Percentiles rank a stretch among this genome's conserved stretches.
These are phyloP conservation scores for Syngnathus typhle DNA, from an alignment of 2,113 vertebrate species.

Conservation along the genomic window DNA sequence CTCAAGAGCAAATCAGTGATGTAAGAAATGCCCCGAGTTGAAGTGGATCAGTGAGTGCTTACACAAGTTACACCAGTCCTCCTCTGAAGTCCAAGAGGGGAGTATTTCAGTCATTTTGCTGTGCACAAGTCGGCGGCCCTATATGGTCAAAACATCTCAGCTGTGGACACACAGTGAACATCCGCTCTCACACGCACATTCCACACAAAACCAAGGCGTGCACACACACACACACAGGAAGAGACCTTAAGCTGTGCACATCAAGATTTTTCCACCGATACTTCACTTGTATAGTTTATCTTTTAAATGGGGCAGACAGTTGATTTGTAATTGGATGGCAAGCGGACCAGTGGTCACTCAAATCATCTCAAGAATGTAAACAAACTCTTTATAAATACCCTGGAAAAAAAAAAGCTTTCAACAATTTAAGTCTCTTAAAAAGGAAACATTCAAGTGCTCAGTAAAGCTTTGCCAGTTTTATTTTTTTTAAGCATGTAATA, in stretches of 20 bases:
- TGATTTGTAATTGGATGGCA: no score
- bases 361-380: background rate
- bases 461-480: no score
- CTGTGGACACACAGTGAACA: conserved; percentile 43
- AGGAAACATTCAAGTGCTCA: background rate
- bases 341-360: background rate
- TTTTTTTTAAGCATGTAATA: no score
- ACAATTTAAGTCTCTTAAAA: no score
- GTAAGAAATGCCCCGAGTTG: conserved; percentile 58
- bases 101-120: conserved; percentile 60
- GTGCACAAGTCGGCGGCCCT: conserved; percentile 50
- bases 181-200: conserved; percentile 25
- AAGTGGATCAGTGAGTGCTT: background rate
- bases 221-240: conserved; percentile 6
- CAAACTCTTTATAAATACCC: no score
- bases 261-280: conserved; percentile 1
- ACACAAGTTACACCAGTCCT: background rate
- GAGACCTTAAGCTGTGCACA: background rate
- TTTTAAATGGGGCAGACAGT: no score
- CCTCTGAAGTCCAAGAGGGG: conserved; percentile 19
- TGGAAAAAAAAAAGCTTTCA: no score
- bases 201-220: conserved; percentile 9
- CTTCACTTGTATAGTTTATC: background rate
- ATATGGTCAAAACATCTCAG: conserved; percentile 64
- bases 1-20: conserved; percentile 93